Evolutionary conservation across 2,888 invertebrate genomes (phyloP), one percentile per base, ranked within the genome.

Genomic region (Ctena decussata): DNA sequence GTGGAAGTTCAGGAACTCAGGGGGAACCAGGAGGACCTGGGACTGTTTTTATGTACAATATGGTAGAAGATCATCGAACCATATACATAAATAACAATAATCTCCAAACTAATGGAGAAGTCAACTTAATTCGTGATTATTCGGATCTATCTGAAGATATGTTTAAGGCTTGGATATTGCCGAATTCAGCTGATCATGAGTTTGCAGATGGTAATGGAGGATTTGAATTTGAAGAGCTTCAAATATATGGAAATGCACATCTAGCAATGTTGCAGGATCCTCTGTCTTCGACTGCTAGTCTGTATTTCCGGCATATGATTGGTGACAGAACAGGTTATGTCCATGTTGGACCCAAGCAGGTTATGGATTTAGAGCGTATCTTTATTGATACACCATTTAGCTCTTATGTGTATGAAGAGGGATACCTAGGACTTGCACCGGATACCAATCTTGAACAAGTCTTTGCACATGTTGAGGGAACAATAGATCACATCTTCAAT

Each of bases 151-250:
- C 86, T 30, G 32, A 82, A 27, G 93, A 93, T 82, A 85, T 89
- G 71, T 93, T 93, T 84, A 93, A 93, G 74, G 93, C 91, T 24
- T 93, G 93, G 93, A 85, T 93, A 27, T 71, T 93, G 57, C 92
- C 91, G 11, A 82, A 82, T 32, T 89, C 93, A 15, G 91, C 90
- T 21, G 80, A 87, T 53, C 93, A 93, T 77, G 87, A 87, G 82
- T 74, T 92, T 21, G 91, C 91, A 24, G 86, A 77, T 11, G 79
- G 78, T 27, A 89, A 91, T 75, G 89, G 86, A 78, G 78, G 91
- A 46, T 93, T 89, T 76, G 74, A 77, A 30, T 92, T 94, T 79
- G 89, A 92, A 72, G 93, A 94, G 72, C 74, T 93, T 0, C 92
- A 93, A 76, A 91, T 94, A 0, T 92, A 90, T 81, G 93, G 93